phyloP scores from a whole-genome alignment of 64 coral and sea anemone species.

The Acropora yongei region DNA sequence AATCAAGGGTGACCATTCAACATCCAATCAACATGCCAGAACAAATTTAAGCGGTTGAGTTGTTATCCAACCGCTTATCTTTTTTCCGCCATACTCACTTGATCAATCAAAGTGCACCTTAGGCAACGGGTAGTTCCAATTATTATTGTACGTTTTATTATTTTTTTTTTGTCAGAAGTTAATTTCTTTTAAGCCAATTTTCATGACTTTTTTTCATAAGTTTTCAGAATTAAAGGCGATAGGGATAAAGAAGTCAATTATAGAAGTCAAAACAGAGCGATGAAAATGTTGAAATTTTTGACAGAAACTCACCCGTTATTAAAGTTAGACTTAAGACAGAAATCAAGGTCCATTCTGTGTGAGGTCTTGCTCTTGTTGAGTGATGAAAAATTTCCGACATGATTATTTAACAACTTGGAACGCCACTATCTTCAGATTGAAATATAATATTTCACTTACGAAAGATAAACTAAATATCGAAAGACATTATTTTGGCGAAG shows the following conservation, averaged over 20 bases:
- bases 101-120: neutral
- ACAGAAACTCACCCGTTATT: neutral
- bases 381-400: neutral
- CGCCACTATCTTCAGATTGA: neutral
- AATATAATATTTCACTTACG: neutral
- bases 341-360: neutral
- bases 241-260: no score
- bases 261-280: neutral
- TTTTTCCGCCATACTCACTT: neutral
- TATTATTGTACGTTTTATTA: neutral
- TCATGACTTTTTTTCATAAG: no score
- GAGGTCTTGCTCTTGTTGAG: neutral
- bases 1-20: no score
- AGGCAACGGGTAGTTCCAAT: conserved; percentile 1
- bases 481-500: conserved; percentile 31
- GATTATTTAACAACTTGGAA: conserved; percentile 1
- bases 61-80: no score
- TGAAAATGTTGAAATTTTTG: neutral
- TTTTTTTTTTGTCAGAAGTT: no score
- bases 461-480: conserved; percentile 13
- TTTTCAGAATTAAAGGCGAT: no score
- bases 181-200: no score
- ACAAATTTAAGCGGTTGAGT: no score
- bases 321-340: neutral
- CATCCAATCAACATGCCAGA: no score